phyloP scores from a whole-genome alignment of 2,888 invertebrate genomes.

The Palloptera scutellata region DNA sequence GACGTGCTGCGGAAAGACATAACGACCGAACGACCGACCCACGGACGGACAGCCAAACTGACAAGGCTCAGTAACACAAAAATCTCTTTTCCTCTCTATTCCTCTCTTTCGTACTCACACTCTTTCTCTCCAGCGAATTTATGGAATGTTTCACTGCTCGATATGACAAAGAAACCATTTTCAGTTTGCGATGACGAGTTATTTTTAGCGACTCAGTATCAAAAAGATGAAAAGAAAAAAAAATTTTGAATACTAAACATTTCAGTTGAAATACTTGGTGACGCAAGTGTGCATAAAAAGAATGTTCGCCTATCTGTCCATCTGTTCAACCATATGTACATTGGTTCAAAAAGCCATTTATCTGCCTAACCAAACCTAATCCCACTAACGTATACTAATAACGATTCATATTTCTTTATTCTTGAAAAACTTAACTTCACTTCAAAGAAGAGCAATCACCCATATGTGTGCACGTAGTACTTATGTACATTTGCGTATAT shows the following conservation, averaged over 20 bases:
- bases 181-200: slow-evolving; percentile 14
- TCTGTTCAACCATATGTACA: not conserved
- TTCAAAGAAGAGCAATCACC: too few species aligned
- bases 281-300: slow-evolving; percentile 16
- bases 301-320: not conserved
- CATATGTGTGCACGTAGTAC: too few species aligned
- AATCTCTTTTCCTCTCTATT: too few species aligned
- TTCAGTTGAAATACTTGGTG: slow-evolving; percentile 1
- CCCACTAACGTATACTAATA: too few species aligned
- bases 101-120: too few species aligned
- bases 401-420: too few species aligned
- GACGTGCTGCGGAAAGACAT: too few species aligned
- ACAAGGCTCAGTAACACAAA: not conserved
- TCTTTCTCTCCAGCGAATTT: not conserved
- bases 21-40: not conserved
- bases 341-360: too few species aligned
- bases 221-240: not conserved
- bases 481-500: too few species aligned
- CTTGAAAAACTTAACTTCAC: too few species aligned
- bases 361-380: too few species aligned
- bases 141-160: not conserved
- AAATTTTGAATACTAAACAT: not conserved
- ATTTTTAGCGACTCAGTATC: slow-evolving; percentile 29
- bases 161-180: not conserved
- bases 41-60: not conserved